Base-by-base conservation (phyloP, 2,797 vertebrate genomes). In the Sternotherus odoratus region DNA sequence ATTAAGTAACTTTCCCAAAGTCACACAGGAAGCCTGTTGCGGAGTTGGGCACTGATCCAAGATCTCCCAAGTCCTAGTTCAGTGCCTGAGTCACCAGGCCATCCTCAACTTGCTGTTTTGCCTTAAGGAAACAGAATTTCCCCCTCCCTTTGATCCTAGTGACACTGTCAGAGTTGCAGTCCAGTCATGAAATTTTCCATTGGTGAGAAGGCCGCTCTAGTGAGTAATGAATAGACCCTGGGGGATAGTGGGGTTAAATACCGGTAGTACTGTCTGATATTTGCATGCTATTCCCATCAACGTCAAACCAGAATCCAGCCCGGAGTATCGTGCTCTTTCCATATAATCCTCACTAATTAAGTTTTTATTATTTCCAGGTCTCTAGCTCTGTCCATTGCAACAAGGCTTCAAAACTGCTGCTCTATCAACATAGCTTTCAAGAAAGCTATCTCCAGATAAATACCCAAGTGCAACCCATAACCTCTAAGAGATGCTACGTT, bases 81-180 rank as follows among this genome's bases (percentile, higher is more conserved):
- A 81, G 86, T 43, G 77, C 82, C 81, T 92, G 90, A 86, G 81
- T 74, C 85, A 85, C 56, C 89, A 60, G n/a, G 57, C 84, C n/a
- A 79, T 92, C 88, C 79, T 23, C 83, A 48, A 48, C 57, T 90
- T 93, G 88, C 88, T 92, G 79, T 93, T 93, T 92, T 90, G 48
- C 84, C 9, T 82, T 93, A 95, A 96, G 92, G 80, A 94, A 92
- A 83, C 88, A 91, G 84, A 81, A 92, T 93, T 94, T 86, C 63
- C 79, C 50, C 77, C 13, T 36, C 90, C 8, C 90, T 92, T 93
- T 30, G 16, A 15, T 82, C 57, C 88, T 24, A 81, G 86, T 21
- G 54, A 91, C 77, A 83, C 30, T 63, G 72, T n/a, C 90, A 85
- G 91, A 90, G 93, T 94, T 89, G 83, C 88, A 93, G 93, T 77